Evolutionary conservation across 1,140 invertebrate species (phyloP), one percentile per base, ranked within the genome.

Genomic region (Xylocopa sonorina): DNA sequence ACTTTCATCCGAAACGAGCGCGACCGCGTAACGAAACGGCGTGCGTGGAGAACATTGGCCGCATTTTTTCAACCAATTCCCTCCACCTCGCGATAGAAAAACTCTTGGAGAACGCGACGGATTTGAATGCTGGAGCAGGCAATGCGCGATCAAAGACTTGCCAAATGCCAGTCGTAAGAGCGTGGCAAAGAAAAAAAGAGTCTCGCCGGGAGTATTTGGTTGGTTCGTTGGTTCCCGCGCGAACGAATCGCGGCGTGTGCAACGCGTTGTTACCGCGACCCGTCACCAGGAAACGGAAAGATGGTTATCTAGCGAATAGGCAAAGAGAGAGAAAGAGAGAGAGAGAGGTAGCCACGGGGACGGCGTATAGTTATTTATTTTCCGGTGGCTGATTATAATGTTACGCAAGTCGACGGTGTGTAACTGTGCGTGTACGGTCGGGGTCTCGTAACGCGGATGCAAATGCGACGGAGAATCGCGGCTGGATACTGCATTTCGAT

Each of bases 221-320:
- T 16, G 32, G 24, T 66, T 66, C 67, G 50, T 48, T 60, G n/a
- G 27, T 53, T 9, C 46, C 41, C 34, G 10, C 4, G 18, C 43
- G 5, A 16, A 27, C 14, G 41, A 12, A 5, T 2, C 51, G n/a
- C n/a, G 58, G 38, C 21, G 41, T 77, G 53, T 27, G 38, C 32
- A 41, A 71, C 78, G 82, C 83, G 74, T 80, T 86, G 87, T 88
- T 86, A 84, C 85, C 84, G 82, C 87, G 64, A 57, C 76, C 81
- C 80, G 86, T 80, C 86, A 84, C 88, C 88, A 89, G 89, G 89
- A 90, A 90, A 88, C 88, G 88, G 81, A 78, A 89, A 89, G 89
- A 90, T 90, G 82, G 80, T 84, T 89, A 90, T 90, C 89, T 82
- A 75, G 73, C 68, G 81, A 72, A 69, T 71, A 68, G 60, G 79